Base-by-base conservation (phyloP, 2,888 invertebrate genomes). In the Agrilus mali region DNA sequence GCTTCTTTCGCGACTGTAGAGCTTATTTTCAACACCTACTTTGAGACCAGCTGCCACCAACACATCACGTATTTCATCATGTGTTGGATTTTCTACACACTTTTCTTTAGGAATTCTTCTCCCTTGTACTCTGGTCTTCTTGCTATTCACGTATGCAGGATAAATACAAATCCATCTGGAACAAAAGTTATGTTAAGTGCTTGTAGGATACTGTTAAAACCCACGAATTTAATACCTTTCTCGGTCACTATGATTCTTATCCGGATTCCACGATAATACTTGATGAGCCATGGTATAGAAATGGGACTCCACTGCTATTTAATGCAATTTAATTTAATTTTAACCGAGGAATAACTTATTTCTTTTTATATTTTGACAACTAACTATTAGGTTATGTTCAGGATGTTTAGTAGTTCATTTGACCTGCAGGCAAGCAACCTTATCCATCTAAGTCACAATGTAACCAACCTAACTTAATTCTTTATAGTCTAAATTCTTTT, bases 131-230 rank as follows among this genome's bases (percentile, higher is more conserved):
- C 86, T 64, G 0, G 92, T 86, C 64, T 89, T 94, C 61, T 92
- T 94, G 56, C 83, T 89, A 62, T 98, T 97, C 40, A 98, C 73
- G 58, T 97, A 98, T 0, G 92, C 86, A 43, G 98, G 98, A 66
- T 98, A 98, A 48, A 98, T 82, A 61, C 94, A 94, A 44, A 96
- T 75, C 97, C 97, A 98, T 61, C 87, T 86, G 69, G 47, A 64
- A 64, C 54, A 51, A 53, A 33, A 37, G 43, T 46, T 45, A 38
- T 33, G 27, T 47, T 42, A 39, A n/a, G n/a, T n/a, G n/a, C 10
- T 8, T 27, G 17, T 20, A 27, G 2, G 27, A 27, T 10, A 10
- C 2, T 27, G 27, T 27, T 27, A 8, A 27, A 27, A 27, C 10
- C 10, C 8, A 10, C 27, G 4, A 33, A 40, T 37, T 43, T 49